Evolutionary conservation across 2,797 vertebrate species (phyloP), one percentile per base, ranked within the genome.

Genomic region (Coluber constrictor): DNA sequence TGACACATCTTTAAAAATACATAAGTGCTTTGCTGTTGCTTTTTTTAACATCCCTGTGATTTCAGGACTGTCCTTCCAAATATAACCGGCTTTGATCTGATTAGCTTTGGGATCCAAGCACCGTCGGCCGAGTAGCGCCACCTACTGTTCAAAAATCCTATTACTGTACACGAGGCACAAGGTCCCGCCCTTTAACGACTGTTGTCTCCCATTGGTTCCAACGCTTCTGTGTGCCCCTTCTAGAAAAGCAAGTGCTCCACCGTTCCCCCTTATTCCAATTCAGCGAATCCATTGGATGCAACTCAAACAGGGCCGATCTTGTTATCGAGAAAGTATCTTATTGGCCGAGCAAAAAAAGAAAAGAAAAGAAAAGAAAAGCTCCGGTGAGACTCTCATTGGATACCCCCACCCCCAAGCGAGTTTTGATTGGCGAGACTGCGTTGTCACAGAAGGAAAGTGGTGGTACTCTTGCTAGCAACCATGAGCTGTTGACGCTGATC

Each of bases 321-420:
- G 25, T 3, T 16, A 1, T 13, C 12, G 12, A 83, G 1, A 55
- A 32, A 32, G 3, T 70, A 6, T 9, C 6, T 55, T 11, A 91
- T 88, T 91, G 90, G 90, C n/a, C 37, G 2, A 32, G 12, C 11
- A 4, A 3, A 3, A 11, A 10, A 29, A 88, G 29, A 61, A 63
- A 29, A 4, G 2, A 12, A 5, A 1, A 5, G 1, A 5, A 1
- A 7, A 47, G 6, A 54, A 54, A 54, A 8, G 7, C 20, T 32
- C 20, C 0, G 8, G n/a, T 3, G n/a, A 20, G 43, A 3, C 47
- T 61, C 20, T 56, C 51, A 89, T 89, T 91, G 86, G 92, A 15
- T 57, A 2, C 13, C 5, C 2, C 4, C 29, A 3, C 23, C 25
- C 0, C 13, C 13, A 29, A 16, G 5, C 20, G 55, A 57, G 18